Conservation (phyloP, 1,140 invertebrate species). For the Bemisia tabaci region DNA sequence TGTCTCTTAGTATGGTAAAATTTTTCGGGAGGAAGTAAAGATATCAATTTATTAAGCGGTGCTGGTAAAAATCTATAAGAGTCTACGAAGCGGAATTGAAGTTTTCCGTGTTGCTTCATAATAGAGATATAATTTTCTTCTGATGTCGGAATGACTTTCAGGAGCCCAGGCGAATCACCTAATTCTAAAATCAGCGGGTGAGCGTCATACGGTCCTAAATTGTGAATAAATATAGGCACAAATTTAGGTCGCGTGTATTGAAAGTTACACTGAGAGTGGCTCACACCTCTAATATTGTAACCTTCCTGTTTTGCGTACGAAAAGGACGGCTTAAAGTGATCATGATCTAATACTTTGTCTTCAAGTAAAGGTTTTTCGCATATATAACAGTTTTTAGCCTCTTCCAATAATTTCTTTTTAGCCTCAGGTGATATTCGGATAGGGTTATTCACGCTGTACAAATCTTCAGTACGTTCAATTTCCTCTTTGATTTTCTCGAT, state of each 20-base stretch:
- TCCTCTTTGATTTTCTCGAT: background rate
- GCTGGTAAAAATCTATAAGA: conserved; percentile 19
- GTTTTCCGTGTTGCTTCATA: background rate
- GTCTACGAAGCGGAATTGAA: conserved; percentile 18
- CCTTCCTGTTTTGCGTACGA: background rate
- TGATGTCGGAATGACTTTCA: conserved; percentile 1
- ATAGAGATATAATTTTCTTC: conserved; percentile 3
- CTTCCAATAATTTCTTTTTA: background rate
- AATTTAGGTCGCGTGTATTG: background rate
- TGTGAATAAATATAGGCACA: background rate
- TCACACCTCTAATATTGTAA: background rate
- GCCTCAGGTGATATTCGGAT: background rate
- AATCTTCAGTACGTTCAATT: background rate
- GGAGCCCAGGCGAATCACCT: background rate
- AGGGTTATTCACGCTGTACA: background rate
- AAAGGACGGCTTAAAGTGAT: background rate
- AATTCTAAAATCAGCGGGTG: conserved; percentile 1
- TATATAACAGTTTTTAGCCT: background rate
- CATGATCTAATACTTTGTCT: background rate
- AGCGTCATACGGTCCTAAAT: background rate
- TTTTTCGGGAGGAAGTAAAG: conserved; percentile 1
- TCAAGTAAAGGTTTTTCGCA: background rate
- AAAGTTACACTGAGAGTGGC: background rate
- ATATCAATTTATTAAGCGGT: conserved; percentile 15
- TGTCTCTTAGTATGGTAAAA: background rate